A percentile compares a stretch with the other conserved stretches of the same genome.
Conservation (phyloP, 1,140 invertebrate species). For the Drosophila ohnishii region DNA sequence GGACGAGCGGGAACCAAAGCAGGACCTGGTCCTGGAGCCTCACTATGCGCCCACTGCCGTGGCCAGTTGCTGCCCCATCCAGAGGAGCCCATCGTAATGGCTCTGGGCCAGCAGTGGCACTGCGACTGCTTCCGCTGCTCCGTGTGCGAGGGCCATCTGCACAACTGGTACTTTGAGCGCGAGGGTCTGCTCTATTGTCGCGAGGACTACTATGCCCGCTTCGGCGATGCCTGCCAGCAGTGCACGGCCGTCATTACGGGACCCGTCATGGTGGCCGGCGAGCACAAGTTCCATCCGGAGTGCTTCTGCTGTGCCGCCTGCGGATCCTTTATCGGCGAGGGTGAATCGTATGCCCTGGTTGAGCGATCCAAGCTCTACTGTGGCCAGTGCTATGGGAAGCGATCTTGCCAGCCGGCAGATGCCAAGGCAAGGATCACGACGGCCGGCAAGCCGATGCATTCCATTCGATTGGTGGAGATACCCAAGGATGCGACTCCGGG, state of each 20-base stretch:
- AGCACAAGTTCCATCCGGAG: constrained; percentile 97
- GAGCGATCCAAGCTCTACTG: constrained; percentile 95
- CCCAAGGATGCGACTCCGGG: constrained; percentile 84
- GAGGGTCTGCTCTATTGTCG: constrained; percentile 94
- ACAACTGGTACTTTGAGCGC: constrained; percentile 97
- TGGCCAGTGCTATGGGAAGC: constrained; percentile 87
- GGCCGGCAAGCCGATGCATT: constrained; percentile 87
- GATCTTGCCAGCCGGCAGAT: constrained; percentile 67
- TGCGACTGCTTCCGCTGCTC: constrained; percentile 95
- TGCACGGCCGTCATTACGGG: constrained; percentile 94
- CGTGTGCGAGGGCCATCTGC: constrained; percentile 91
- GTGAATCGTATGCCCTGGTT: constrained; percentile 94
- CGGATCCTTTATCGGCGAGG: constrained; percentile 93
- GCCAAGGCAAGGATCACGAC: constrained; percentile 62
- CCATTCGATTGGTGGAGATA: constrained; percentile 91
- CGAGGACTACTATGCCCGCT: constrained; percentile 94
- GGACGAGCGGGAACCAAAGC: constrained; percentile 4
- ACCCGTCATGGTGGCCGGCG: constrained; percentile 96
- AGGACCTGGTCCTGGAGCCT: constrained; percentile 12
- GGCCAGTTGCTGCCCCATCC: constrained; percentile 56
- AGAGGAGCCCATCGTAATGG: constrained; percentile 82
- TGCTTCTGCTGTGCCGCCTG: constrained; percentile 95
- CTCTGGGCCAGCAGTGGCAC: constrained; percentile 93
- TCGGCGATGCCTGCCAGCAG: constrained; percentile 94
- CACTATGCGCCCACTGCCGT: constrained; percentile 66